Conservation (phyloP, 2,888 invertebrate genomes). For the Tricholauxania praeusta region DNA sequence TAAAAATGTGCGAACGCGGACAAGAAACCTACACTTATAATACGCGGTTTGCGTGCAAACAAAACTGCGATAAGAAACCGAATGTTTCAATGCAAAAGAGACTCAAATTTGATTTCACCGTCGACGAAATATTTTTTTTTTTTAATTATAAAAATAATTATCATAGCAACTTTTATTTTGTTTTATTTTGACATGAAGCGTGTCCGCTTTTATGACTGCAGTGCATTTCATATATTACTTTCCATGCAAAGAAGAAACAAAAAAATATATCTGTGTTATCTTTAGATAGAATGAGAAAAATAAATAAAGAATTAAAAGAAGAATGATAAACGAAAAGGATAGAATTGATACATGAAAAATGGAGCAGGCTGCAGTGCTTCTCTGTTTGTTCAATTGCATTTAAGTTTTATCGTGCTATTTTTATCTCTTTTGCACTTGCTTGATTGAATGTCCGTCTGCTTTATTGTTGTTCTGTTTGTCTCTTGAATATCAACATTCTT, state of each 20-base stretch:
- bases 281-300: neutral
- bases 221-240: too few relatives aligned
- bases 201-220: neutral
- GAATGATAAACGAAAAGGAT: too few relatives aligned
- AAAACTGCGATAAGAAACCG: slow-evolving; percentile 25
- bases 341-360: too few relatives aligned
- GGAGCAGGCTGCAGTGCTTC: too few relatives aligned
- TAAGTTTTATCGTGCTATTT: too few relatives aligned
- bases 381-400: too few relatives aligned
- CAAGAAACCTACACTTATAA: too few relatives aligned
- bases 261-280: slow-evolving; percentile 3
- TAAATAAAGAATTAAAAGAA: too few relatives aligned
- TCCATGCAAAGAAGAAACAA: too few relatives aligned
- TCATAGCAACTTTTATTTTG: neutral
- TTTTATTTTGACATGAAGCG: neutral
- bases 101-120: slow-evolving; percentile 25
- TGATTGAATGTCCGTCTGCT: neutral
- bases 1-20: too few relatives aligned
- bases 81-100: slow-evolving; percentile 10
- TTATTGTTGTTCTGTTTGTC: neutral
- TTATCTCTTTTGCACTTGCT: neutral
- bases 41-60: slow-evolving; percentile 6
- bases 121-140: neutral
- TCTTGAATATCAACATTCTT: neutral
- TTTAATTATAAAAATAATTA: slow-evolving; percentile 2